Base-by-base conservation (phyloP, 1,140 invertebrate species). In the Penaeus vannamei region DNA sequence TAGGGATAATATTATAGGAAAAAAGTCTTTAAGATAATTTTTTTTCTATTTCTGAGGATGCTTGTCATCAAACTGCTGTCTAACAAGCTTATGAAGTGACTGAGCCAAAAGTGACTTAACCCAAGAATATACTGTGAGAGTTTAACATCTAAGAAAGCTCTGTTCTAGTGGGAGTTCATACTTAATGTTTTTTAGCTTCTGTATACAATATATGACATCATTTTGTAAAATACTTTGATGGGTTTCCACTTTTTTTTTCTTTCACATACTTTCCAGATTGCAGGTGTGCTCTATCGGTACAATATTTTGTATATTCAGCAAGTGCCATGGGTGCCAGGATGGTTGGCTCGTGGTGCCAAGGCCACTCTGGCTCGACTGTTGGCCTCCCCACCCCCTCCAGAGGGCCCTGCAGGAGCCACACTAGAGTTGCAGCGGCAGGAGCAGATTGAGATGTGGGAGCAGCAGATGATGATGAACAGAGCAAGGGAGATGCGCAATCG, bases 391-490 rank as follows among this genome's bases (percentile, higher is more conserved):
- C 91, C 93, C 72, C 94, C 94, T 36, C 84, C 92, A 85, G 92
- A 94, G 46, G 90, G 92, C 5, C 93, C 93, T 10, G 94, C 94
- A 91, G 94, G 94, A 62, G 94, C 94, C 10, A 95, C 94, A 5
- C 90, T 94, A 42, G 94, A 95, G 91, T 92, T 94, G 29, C 94
- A 95, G 91, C 92, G 94, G 36, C 93, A 94, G 81, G 94, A 94
- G 90, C 93, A 94, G 86, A 91, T 94, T 46, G 94, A 95, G 83
- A 90, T 93, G 42, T 92, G 94, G 84, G 94, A 95, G 91, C 94
- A 94, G 90, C 94, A 95, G 91, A 92, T 94, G 92, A 87, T 93
- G 59, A 91, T 93, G 42, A 90, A 85, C 69, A 69, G 81, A 64
- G 90, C 83, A 26, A 64, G 90, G 84, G 90, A 85, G 62, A 77